Conservation (phyloP, 2,113 vertebrate species). For the Steatornis caripensis region DNA sequence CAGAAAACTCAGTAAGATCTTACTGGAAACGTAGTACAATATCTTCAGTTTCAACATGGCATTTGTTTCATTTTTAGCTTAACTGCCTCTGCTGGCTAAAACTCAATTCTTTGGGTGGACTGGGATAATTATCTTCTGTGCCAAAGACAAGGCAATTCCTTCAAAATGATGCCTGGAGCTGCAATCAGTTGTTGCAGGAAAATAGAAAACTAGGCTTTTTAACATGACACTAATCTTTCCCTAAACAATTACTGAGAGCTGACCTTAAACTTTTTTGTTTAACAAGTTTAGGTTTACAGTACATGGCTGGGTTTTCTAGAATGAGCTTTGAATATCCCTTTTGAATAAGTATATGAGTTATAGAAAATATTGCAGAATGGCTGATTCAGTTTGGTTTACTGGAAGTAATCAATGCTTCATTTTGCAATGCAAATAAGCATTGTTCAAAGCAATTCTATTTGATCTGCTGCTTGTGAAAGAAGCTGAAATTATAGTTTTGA, state of each 20-base stretch:
- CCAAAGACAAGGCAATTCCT: background rate
- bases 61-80: conserved; percentile 28
- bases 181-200: conserved; percentile 1
- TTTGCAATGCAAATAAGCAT: background rate
- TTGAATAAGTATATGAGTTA: background rate
- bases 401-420: background rate
- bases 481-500: background rate
- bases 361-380: background rate
- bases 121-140: conserved; percentile 42
- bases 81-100: conserved; percentile 22
- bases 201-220: conserved; percentile 21
- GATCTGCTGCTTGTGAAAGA: background rate
- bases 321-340: background rate
- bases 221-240: background rate
- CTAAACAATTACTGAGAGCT: background rate
- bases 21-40: background rate
- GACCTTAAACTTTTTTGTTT: conserved; percentile 20
- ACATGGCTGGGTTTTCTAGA: background rate
- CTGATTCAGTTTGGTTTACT: background rate
- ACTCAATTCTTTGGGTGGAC: conserved; percentile 6
- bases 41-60: background rate
- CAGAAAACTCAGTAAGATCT: background rate
- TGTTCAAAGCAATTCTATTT: background rate
- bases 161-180: conserved; percentile 32
- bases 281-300: background rate